A percentile compares a stretch with the other conserved stretches of the same genome.
Conservation (phyloP, 2,888 invertebrate species). For the Acrobasis suavella region DNA sequence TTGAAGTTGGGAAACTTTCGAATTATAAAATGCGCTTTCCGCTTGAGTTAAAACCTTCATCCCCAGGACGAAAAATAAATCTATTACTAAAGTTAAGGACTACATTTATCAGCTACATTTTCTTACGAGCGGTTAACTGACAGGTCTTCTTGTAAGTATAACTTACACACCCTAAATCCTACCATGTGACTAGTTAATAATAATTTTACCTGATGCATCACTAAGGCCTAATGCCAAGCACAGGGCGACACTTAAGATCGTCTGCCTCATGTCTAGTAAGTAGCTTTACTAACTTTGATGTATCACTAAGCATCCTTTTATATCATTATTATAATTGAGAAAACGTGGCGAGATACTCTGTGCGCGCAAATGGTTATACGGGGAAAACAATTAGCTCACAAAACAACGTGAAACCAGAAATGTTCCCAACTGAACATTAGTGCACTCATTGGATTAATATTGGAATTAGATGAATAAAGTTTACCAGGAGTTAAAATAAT, state of each 20-base stretch:
- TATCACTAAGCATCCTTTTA: conserved; percentile 61
- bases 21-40: too few relatives aligned
- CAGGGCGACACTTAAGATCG: conserved; percentile 44
- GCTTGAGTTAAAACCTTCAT: too few relatives aligned
- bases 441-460: too few relatives aligned
- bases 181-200: conserved; percentile 20
- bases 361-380: conserved; percentile 48
- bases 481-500: too few relatives aligned
- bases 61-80: too few relatives aligned
- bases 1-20: too few relatives aligned
- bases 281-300: conserved; percentile 48
- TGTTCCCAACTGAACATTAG: not conserved
- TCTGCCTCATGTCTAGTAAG: conserved; percentile 53
- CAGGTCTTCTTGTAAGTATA: not conserved
- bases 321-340: conserved; percentile 57
- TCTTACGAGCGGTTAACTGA: too few relatives aligned
- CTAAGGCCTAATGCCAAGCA: conserved; percentile 43
- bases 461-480: too few relatives aligned
- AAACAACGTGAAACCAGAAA: not conserved
- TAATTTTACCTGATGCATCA: conserved; percentile 49
- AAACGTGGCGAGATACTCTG: conserved; percentile 52
- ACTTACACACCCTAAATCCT: not conserved
- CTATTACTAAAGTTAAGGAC: too few relatives aligned
- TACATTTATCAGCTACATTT: too few relatives aligned
- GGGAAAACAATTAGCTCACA: conserved; percentile 53